Evolutionary conservation across 2,113 vertebrate species (phyloP), one percentile per base, ranked within the genome.

Genomic region (Artemisiospiza belli): DNA sequence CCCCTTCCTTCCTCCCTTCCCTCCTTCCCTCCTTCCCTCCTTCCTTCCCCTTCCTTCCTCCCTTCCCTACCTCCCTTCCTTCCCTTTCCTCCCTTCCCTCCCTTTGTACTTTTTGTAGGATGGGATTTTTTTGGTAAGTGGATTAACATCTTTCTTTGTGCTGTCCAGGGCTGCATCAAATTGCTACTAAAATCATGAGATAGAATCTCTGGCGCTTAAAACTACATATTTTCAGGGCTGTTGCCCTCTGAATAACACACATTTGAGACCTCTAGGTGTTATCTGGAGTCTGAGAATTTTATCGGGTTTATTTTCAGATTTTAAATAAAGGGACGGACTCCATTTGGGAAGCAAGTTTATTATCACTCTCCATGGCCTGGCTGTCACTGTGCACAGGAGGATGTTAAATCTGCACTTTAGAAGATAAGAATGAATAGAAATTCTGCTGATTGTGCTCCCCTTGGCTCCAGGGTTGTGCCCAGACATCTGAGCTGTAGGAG

Each of bases 391-490:
- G n/a, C 94, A 76, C 91, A 85, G 94, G 67, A 41, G 59, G 83
- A 79, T 95, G 97, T 97, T 43, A 96, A 88, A 96, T 89, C 85
- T 97, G 76, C 46, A 33, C 84, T 94, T 97, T 69, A 92, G 94
- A 97, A 98, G 96, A 94, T 95, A 97, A 98, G 85, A 91, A 82
- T 31, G 84, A 95, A 86, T 70, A 96, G 57, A 68, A 95, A 73
- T 83, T 83, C 63, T 95, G 20, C 76, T 94, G 90, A 83, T 35
- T 64, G 81, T 78, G n/a, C 55, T 94, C 58, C 74, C 44, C 54
- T 78, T 93, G 61, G 52, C 63, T 89, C 83, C 76, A 82, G 91
- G 61, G 89, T 67, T 68, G 14, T 80, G 52, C 75, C 77, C 79
- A 83, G 87, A 87, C 46, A 59, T 66, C 58, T 81, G 54, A 85